Base-by-base conservation (phyloP, 2,113 vertebrate genomes). In the Corythoichthys haematopterus region DNA sequence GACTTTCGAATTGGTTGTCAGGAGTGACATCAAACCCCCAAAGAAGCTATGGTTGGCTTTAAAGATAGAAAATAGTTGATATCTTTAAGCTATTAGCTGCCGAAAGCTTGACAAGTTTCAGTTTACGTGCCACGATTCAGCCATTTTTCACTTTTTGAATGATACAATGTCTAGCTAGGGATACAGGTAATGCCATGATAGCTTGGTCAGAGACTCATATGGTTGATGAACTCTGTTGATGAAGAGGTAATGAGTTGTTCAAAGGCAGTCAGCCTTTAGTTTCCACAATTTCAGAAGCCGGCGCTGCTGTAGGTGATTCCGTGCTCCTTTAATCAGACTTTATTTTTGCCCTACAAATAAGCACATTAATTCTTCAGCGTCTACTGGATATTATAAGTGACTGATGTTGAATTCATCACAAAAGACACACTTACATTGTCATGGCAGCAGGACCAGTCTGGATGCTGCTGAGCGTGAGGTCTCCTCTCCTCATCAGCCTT, bases 341-440 rank as follows among this genome's bases (percentile, higher is more conserved):
- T 38, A 28, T 61, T 61, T 61, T 61, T 61, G 1, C 58, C 58
- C 58, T 61, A 12, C 16, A 61, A 61, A 60, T 0, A 20, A 61
- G 11, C 37, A 61, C 1, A 5, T 20, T 28, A 16, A 43, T 9
- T 60, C n/a, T 28, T 28, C 20, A 16, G 57, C 36, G 40, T 16
- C 13, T 14, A 9, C 36, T 37, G 2, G 20, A 28, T 16, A 38
- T 52, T 11, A 43, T n/a, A 3, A 37, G 56, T 16, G 35, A 2
- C 3, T 14, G 5, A 15, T 37, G 33, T 36, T 58, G 4, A 35
- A 36, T 58, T 15, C 56, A 40, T 9, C 1, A 2, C 20, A 11
- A 53, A 20, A 11, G 52, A 28, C 52, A 20, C 37, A 61, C 58
- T 61, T 52, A 61, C 67, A 3, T 61, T 52, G 12, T 68, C 50